Base-by-base conservation (phyloP, 2,113 vertebrate genomes). In the Albula goreensis region DNA sequence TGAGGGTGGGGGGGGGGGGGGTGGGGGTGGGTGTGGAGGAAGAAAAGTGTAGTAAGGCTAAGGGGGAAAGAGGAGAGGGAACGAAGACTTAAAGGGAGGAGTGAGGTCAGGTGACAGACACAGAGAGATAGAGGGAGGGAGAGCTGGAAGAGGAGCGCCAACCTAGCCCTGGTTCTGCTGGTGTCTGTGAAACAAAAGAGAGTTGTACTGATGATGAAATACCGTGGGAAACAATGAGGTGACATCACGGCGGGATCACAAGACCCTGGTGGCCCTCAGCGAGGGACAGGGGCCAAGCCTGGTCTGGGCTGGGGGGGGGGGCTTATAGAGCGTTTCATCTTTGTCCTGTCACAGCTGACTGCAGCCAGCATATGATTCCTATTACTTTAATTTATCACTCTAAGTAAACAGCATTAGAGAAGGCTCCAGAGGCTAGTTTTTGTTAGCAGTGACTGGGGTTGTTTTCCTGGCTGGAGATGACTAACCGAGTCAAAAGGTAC, bases 341-440 rank as follows among this genome's bases (percentile, higher is more conserved):
- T 48, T 41, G n/a, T 48, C 66, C 70, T 11, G 53, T 63, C 15
- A 50, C 81, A 83, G 78, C 74, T 63, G 70, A 49, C 8, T 12
- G 80, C 78, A 74, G 86, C 85, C 25, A 51, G 83, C 91, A 89
- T 89, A 91, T 93, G 89, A 93, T 91, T 92, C 87, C 81, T 84
- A 91, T 91, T 88, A 88, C 52, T 50, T 84, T 78, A 87, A 90
- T 86, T 90, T 88, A 89, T 80, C 83, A 91, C 51, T 41, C 88
- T 86, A 82, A 86, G 89, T 91, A 87, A 88, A 85, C 80, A 31
- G 12, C 78, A 49, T 50, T 10, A 77, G 83, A 53, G 7, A 5
- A n/a, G n/a, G n/a, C 63, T 31, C 70, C 70, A 25, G 70, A 31
- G 70, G 9, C 70, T 31, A n/a, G n/a, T 60, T 48, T 70, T 19